phyloP scores from a whole-genome alignment of 2,797 vertebrate species.

The Spheniscus humboldti region DNA sequence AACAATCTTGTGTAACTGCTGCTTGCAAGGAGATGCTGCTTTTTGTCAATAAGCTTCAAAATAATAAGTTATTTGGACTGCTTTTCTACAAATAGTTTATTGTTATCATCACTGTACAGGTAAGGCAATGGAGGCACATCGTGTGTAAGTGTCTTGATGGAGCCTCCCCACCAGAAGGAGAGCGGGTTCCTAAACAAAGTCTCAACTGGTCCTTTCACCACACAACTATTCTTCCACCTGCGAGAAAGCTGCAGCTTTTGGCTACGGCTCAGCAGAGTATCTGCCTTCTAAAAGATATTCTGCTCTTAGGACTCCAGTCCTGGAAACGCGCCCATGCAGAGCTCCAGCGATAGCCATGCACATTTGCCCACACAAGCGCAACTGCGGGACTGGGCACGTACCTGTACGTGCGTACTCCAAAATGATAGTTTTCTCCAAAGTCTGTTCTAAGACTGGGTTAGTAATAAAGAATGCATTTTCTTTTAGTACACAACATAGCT shows the following conservation, averaged over 20 bases:
- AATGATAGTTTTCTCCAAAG: not conserved
- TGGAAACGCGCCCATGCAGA: not conserved
- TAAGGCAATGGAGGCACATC: not conserved
- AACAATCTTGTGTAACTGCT: not conserved
- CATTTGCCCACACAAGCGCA: not conserved
- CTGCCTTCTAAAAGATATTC: not conserved
- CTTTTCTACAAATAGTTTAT: not conserved
- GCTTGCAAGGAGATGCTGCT: not conserved
- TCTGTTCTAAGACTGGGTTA: not conserved
- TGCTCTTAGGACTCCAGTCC: not conserved
- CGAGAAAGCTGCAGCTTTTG: not conserved
- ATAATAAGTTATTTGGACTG: not conserved
- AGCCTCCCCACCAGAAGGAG: not conserved
- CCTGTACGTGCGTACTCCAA: accelerated
- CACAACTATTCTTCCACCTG: not conserved
- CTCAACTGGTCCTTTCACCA: not conserved
- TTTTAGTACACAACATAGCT: not conserved
- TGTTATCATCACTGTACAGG: not conserved
- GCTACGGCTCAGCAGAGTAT: not conserved
- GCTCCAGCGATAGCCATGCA: not conserved
- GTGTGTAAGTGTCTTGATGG: not conserved
- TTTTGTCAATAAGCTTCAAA: not conserved
- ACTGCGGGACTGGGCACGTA: not conserved
- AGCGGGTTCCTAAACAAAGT: not conserved
- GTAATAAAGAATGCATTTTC: not conserved